phyloP scores from a whole-genome alignment of 2,113 vertebrate genomes.

The Pelodiscus sinensis region DNA sequence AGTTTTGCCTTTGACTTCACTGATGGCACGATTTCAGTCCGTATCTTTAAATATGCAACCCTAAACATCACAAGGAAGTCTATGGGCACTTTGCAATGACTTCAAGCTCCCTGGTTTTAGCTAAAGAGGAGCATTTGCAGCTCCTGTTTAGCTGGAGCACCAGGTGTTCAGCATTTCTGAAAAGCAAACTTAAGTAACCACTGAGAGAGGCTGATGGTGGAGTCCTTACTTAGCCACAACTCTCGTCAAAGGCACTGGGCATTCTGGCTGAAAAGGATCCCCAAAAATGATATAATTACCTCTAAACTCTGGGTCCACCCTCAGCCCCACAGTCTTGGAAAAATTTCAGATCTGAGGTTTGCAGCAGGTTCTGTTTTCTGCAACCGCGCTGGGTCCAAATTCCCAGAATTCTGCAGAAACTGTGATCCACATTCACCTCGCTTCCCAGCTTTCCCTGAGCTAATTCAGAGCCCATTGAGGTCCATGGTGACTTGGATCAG shows the following conservation, averaged over 20 bases:
- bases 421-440: not conserved
- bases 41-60: not conserved
- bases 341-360: not conserved
- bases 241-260: not conserved
- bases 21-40: not conserved
- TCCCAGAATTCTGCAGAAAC: accelerated
- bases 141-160: not conserved
- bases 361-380: accelerated
- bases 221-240: not conserved
- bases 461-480: not conserved
- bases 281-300: not conserved
- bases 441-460: not conserved
- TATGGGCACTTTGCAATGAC: not conserved
- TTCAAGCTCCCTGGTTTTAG: not conserved
- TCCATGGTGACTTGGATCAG: not conserved
- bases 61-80: not conserved
- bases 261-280: not conserved
- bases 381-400: accelerated
- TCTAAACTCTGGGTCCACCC: not conserved
- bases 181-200: not conserved
- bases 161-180: not conserved
- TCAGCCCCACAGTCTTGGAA: accelerated
- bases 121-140: constrained; percentile 11
- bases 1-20: not conserved
- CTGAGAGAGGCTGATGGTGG: not conserved